Evolutionary conservation across 1,140 invertebrate species (phyloP), one percentile per base, ranked within the genome.

Genomic region (Cotesia typhae): DNA sequence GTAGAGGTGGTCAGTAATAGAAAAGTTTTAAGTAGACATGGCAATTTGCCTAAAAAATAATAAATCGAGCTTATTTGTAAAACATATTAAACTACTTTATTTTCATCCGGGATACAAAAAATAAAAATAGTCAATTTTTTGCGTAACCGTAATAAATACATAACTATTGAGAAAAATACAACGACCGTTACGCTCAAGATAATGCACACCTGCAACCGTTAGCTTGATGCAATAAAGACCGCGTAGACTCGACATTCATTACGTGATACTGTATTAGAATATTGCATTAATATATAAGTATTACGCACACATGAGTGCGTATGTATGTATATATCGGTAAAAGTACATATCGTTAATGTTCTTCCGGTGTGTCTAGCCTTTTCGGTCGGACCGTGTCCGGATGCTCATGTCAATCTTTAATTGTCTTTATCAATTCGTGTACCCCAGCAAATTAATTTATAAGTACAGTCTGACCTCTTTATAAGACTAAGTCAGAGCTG

Each of bases 351-450:
- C 12, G 12, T 12, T 17, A 12, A 55, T 14, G 12, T 55, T 55
- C 64, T 66, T 66, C 66, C 66, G 66, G 66, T 67, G 66, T 51
- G 66, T 67, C 66, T 53, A 20, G 66, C 66, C 51, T 53, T 67
- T 67, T 67, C 28, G 17, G 66, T 67, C 51, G n/a, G 36, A 67
- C 37, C 28, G 35, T 67, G 6, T 67, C 66, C 66, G 66, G 66
- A 67, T 55, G 66, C 53, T 35, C 47, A 55, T 55, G 66, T 53
- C 66, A 67, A 67, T 67, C 66, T 67, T 65, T 37, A 57, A 57
- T 20, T 57, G 53, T 41, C 63, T 41, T 14, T 65, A 47, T 47
- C 41, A 47, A 9, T 47, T 47, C 10, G 41, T 47, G 41, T 47
- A 47, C 41, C 41, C 41, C 41, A 47, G 41, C 41, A 10, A 47